phyloP scores from a whole-genome alignment of 2,888 invertebrate genomes.

The Synergus laeviventris region DNA sequence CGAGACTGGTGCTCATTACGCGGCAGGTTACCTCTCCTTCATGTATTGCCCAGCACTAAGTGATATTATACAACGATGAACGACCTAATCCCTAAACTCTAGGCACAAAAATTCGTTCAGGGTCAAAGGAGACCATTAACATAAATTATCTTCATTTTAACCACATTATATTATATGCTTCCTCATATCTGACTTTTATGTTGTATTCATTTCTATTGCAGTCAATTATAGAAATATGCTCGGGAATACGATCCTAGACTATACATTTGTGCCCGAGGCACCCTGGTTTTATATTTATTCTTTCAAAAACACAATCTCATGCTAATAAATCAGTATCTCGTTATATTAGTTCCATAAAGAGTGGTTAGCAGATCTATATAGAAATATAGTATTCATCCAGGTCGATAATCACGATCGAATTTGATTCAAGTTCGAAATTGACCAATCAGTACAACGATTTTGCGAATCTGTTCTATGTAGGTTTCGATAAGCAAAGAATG shows the following conservation, averaged over 20 bases:
- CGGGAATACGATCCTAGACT: background rate
- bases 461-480: background rate
- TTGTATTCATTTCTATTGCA: background rate
- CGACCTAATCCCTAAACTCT: slow-evolving; percentile 31
- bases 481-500: slow-evolving; percentile 25
- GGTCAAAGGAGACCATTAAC: slow-evolving; percentile 15
- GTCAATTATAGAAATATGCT: background rate
- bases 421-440: slow-evolving; percentile 23
- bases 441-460: slow-evolving; percentile 7
- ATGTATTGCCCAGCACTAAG: slow-evolving; percentile 52
- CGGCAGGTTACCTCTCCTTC: slow-evolving; percentile 52
- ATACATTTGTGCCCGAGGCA: background rate
- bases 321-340: background rate
- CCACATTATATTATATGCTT: background rate
- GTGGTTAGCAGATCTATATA: slow-evolving; percentile 19
- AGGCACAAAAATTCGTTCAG: background rate
- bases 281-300: background rate
- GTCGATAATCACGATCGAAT: slow-evolving; percentile 8
- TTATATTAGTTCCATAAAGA: background rate
- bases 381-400: background rate
- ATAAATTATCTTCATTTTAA: background rate
- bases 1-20: slow-evolving; percentile 59
- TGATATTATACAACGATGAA: slow-evolving; percentile 51
- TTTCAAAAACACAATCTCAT: background rate
- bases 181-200: background rate